phyloP scores from a whole-genome alignment of 2,888 invertebrate genomes.

The Calameuta pallipes region DNA sequence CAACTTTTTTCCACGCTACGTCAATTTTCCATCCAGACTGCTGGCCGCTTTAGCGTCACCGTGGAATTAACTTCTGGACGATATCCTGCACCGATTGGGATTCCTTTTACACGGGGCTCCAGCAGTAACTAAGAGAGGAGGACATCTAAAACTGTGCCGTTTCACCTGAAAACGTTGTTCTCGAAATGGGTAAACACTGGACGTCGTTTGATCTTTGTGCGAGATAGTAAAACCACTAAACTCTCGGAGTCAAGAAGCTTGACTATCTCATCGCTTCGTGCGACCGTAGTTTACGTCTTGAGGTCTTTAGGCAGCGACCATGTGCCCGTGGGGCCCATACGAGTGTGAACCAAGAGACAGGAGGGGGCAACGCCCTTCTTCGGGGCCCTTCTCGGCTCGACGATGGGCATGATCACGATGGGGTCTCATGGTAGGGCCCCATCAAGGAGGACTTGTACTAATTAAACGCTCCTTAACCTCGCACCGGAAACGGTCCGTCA shows the following conservation, averaged over 20 bases:
- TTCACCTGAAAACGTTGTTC: constrained; percentile 10
- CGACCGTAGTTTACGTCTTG: constrained; percentile 32
- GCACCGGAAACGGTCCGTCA: constrained; percentile 44
- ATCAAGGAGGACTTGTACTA: constrained; percentile 42
- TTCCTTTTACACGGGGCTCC: neutral
- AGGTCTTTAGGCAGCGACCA: neutral
- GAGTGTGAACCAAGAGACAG: constrained; percentile 16
- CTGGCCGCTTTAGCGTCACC: no score
- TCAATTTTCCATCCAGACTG: neutral
- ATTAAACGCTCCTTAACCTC: constrained; percentile 57
- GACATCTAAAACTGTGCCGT: neutral
- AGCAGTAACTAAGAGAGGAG: neutral
- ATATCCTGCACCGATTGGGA: neutral
- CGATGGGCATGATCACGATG: constrained; percentile 2
- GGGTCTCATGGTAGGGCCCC: neutral
- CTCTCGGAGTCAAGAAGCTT: constrained; percentile 48
- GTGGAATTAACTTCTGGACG: neutral
- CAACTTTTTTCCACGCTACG: neutral
- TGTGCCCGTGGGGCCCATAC: neutral
- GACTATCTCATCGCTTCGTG: constrained; percentile 59
- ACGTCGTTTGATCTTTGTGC: constrained; percentile 6
- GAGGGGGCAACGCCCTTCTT: constrained; percentile 7
- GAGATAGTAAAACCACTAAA: constrained; percentile 13
- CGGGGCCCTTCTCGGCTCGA: neutral
- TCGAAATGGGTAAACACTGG: constrained; percentile 6